Conservation (phyloP, 1,140 invertebrate genomes). For the Steinernema khuongi region DNA sequence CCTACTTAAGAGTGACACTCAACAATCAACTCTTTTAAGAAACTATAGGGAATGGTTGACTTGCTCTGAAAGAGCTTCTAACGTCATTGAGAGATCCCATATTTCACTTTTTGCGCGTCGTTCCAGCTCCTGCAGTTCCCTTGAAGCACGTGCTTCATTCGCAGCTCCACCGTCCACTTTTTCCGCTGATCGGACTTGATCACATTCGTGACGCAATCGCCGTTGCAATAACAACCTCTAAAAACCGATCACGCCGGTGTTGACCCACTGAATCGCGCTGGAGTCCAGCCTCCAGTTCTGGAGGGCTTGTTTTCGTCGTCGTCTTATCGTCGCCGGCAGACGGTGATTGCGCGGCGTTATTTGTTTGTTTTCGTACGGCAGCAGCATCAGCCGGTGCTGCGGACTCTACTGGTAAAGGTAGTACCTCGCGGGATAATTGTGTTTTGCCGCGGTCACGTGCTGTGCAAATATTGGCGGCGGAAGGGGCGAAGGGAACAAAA, state of each 20-base stretch:
- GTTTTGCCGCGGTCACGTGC: neutral
- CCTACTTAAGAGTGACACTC: too few relatives aligned
- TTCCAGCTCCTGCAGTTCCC: too few relatives aligned
- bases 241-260: neutral
- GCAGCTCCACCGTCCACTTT: neutral
- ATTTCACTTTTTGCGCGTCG: too few relatives aligned
- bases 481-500: neutral
- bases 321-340: conserved; percentile 13
- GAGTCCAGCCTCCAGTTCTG: neutral
- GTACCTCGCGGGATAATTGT: neutral
- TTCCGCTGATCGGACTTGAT: neutral
- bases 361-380: conserved; percentile 6
- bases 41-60: too few relatives aligned
- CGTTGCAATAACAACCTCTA: neutral
- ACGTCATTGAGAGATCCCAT: too few relatives aligned
- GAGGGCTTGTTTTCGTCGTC: conserved; percentile 11
- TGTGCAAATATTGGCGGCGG: neutral
- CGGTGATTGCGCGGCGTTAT: conserved; percentile 1
- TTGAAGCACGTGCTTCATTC: neutral
- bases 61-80: too few relatives aligned
- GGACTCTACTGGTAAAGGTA: too few relatives aligned
- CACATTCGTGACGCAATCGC: neutral
- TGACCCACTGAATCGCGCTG: neutral
- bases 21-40: too few relatives aligned
- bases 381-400: neutral